These are phyloP conservation scores for Alethe diademata DNA, from an alignment of 2,113 vertebrate species.

Conservation along the genomic window DNA sequence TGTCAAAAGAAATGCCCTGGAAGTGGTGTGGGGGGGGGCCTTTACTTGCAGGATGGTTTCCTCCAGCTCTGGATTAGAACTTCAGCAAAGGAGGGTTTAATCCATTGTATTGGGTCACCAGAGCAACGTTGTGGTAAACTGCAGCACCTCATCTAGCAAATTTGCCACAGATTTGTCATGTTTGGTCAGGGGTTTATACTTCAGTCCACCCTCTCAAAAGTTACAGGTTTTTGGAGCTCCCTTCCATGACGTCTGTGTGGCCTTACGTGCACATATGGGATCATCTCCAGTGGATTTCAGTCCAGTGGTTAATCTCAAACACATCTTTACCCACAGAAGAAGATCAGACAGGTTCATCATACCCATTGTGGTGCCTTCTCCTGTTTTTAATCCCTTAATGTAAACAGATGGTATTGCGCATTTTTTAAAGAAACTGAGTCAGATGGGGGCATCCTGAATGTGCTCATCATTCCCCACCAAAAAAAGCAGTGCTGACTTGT, in stretches of 20 bases:
- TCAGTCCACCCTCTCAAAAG: not conserved
- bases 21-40: rapidly evolving
- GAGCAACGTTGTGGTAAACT: not conserved
- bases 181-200: not conserved
- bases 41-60: not conserved
- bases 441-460: not conserved
- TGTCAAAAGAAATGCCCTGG: not conserved
- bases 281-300: not conserved
- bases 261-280: rapidly evolving
- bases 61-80: not conserved
- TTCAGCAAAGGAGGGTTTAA: not conserved
- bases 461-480: not conserved
- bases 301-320: not conserved
- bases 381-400: not conserved
- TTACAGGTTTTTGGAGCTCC: not conserved
- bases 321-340: not conserved
- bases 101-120: not conserved
- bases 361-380: not conserved
- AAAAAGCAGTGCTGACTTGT: not conserved
- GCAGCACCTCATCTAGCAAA: not conserved
- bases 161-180: not conserved
- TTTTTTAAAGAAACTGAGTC: not conserved
- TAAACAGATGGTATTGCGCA: not conserved
- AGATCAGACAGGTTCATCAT: not conserved
- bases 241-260: not conserved